Percentiles rank a stretch among this genome's conserved stretches.
These are phyloP conservation scores for Gavialis gangeticus DNA, from an alignment of 2,113 vertebrate genomes.

Conservation along the genomic window DNA sequence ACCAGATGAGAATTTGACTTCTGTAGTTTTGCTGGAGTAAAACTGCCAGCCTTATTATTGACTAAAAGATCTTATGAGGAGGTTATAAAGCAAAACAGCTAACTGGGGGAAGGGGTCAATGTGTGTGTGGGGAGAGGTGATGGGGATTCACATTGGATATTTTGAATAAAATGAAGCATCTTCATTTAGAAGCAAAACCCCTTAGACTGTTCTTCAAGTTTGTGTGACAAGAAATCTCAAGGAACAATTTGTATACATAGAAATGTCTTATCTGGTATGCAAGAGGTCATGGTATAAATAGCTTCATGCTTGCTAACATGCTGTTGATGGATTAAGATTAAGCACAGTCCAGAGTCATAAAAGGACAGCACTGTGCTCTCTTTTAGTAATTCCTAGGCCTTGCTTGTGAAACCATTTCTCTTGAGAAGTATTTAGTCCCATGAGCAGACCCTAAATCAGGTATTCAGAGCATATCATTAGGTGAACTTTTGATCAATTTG, in stretches of 20 bases:
- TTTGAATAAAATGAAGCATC: background rate
- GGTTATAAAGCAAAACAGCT: too few relatives aligned
- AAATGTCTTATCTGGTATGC: background rate
- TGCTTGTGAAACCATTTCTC: constrained; percentile 13
- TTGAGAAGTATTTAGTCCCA: constrained; percentile 4
- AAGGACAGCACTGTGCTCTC: background rate
- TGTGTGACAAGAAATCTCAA: background rate
- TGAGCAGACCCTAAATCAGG: background rate
- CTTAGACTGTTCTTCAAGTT: background rate
- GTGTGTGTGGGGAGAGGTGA: too few relatives aligned
- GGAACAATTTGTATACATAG: background rate
- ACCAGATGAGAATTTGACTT: too few relatives aligned
- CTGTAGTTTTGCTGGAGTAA: too few relatives aligned
- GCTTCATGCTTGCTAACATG: background rate
- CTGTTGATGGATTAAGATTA: constrained; percentile 65
- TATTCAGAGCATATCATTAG: background rate
- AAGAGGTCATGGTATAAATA: constrained; percentile 42
- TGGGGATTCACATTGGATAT: background rate
- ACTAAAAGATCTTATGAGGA: too few relatives aligned
- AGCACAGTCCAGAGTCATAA: background rate
- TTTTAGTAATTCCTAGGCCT: constrained; percentile 43
- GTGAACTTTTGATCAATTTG: background rate
- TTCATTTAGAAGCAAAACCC: background rate
- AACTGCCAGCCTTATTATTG: too few relatives aligned
- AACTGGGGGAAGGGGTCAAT: background rate